Conservation (phyloP, 2,113 vertebrate species). For the Ceyx melanurus region DNA sequence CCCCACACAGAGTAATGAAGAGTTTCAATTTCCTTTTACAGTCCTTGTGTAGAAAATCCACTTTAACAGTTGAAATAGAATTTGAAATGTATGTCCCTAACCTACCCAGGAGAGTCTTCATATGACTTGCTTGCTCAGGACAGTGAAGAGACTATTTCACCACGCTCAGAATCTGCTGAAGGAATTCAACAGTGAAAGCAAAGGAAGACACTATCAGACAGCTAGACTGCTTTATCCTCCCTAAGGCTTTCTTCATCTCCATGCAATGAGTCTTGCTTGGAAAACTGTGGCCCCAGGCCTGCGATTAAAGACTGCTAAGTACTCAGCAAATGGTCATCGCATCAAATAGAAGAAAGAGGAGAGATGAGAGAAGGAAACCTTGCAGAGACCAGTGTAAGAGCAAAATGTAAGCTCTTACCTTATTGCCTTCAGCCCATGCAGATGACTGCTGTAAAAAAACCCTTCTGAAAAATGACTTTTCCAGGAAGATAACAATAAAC, state of each 20-base stretch:
- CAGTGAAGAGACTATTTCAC: neutral
- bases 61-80: constrained; percentile 22
- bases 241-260: neutral
- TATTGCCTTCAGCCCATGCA: neutral
- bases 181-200: constrained; percentile 3
- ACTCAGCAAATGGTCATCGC: neutral
- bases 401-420: neutral
- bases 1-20: neutral
- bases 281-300: neutral
- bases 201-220: neutral
- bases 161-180: neutral
- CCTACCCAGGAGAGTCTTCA: neutral
- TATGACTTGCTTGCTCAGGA: neutral
- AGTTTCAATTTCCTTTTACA: constrained; percentile 18
- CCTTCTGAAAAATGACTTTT: neutral
- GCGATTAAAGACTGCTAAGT: constrained; percentile 28
- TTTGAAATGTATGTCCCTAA: neutral
- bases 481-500: neutral
- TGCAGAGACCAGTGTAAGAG: neutral
- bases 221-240: neutral
- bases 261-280: neutral
- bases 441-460: neutral
- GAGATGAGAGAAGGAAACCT: neutral
- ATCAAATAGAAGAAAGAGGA: neutral
- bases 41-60: neutral